These are phyloP conservation scores for Pelobates cultripes DNA, from an alignment of 2,797 vertebrate species.

Conservation along the genomic window DNA sequence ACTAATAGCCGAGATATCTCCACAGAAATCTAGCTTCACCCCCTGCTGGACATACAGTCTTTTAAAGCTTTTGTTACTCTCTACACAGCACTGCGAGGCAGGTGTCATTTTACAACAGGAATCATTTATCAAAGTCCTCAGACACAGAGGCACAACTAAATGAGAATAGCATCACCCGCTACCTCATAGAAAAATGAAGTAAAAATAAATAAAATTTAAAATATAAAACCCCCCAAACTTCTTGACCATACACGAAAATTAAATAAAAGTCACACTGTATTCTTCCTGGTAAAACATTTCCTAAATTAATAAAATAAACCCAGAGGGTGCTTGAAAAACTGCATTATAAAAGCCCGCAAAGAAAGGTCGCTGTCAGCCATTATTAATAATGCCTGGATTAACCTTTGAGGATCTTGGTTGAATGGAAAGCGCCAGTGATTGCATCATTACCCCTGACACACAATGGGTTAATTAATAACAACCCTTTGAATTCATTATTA, in stretches of 20 bases:
- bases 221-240: too few relatives aligned
- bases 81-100: slow-evolving; percentile 30
- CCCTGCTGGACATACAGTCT: slow-evolving; percentile 45
- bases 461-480: neutral
- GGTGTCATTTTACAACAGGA: slow-evolving; percentile 45
- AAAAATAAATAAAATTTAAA: too few relatives aligned
- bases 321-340: too few relatives aligned
- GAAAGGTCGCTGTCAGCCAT: too few relatives aligned
- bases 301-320: too few relatives aligned
- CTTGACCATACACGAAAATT: too few relatives aligned
- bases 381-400: too few relatives aligned
- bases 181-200: neutral
- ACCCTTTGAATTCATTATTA: slow-evolving; percentile 2
- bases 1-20: slow-evolving; percentile 18
- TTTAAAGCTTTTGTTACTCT: slow-evolving; percentile 15
- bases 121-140: slow-evolving; percentile 30
- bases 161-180: neutral
- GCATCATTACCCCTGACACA: neutral
- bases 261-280: neutral
- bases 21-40: slow-evolving; percentile 34
- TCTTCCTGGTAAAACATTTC: too few relatives aligned
- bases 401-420: too few relatives aligned
- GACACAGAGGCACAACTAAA: neutral
- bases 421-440: too few relatives aligned
- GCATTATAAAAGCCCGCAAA: too few relatives aligned